phyloP scores from a whole-genome alignment of 2,113 vertebrate genomes.

The Clinocottus analis region DNA sequence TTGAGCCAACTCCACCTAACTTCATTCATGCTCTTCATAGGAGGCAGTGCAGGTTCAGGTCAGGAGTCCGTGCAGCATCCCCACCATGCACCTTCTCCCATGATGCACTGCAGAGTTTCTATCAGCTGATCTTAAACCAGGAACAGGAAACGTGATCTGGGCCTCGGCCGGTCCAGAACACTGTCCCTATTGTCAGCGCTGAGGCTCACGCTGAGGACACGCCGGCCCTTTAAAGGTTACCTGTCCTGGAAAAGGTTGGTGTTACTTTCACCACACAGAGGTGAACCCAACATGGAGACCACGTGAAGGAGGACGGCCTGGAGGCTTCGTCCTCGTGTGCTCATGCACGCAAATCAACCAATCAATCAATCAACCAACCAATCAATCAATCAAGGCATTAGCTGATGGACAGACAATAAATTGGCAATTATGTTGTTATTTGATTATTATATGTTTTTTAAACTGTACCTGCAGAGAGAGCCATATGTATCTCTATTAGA shows the following conservation, averaged over 20 bases:
- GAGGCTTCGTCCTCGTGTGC: too few relatives aligned
- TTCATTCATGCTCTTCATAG: conserved; percentile 43
- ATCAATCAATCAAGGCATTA: too few relatives aligned
- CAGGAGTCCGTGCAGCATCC: conserved; percentile 18
- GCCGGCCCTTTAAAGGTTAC: conserved; percentile 79
- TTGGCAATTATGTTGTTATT: too few relatives aligned
- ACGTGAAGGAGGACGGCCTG: neutral
- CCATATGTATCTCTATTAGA: neutral
- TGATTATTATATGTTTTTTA: too few relatives aligned
- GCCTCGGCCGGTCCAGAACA: conserved; percentile 71
- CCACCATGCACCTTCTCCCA: conserved; percentile 23
- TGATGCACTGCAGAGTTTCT: conserved; percentile 27
- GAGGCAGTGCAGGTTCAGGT: conserved; percentile 16
- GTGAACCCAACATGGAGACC: conserved; percentile 20
- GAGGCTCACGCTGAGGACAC: conserved; percentile 68
- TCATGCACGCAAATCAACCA: too few relatives aligned
- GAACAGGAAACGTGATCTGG: conserved; percentile 80
- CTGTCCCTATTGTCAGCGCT: conserved; percentile 75
- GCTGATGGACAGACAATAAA: too few relatives aligned
- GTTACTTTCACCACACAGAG: conserved; percentile 53
- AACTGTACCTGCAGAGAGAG: neutral
- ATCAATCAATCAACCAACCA: too few relatives aligned
- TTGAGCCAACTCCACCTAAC: too few relatives aligned
- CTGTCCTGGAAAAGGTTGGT: conserved; percentile 68
- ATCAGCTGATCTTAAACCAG: conserved; percentile 80